These are phyloP conservation scores for Fragum fragum DNA, from an alignment of 2,888 invertebrate genomes.

Conservation along the genomic window DNA sequence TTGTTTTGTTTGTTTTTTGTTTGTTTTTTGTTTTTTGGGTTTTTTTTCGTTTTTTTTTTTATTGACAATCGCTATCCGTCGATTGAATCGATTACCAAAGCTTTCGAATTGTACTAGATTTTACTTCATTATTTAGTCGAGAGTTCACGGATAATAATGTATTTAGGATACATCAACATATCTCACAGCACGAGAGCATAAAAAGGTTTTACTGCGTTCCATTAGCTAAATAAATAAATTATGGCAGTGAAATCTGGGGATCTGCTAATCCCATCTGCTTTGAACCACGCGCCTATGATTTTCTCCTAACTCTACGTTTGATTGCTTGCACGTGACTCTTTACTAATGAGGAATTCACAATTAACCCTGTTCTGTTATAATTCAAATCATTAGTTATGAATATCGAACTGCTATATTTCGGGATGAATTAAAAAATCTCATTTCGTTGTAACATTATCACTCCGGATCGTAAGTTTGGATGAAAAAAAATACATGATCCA, in stretches of 20 bases:
- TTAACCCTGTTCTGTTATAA: not conserved
- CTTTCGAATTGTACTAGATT: not conserved
- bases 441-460: too few species aligned
- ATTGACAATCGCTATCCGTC: too few species aligned
- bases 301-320: slow-evolving; percentile 18
- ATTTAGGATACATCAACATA: slow-evolving; percentile 19
- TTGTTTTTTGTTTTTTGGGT: too few species aligned
- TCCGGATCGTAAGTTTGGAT: too few species aligned
- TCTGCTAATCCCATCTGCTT: slow-evolving; percentile 36
- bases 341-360: slow-evolving; percentile 11
- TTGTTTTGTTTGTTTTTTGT: too few species aligned
- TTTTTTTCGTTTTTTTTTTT: too few species aligned
- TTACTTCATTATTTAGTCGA: too few species aligned
- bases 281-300: slow-evolving; percentile 38
- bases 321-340: slow-evolving; percentile 29
- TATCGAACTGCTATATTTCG: too few species aligned
- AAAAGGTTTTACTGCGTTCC: slow-evolving; percentile 45
- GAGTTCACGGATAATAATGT: not conserved
- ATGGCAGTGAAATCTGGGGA: slow-evolving; percentile 26
- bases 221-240: slow-evolving; percentile 59
- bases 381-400: too few species aligned
- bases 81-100: too few species aligned
- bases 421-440: too few species aligned
- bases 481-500: too few species aligned
- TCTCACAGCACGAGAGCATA: slow-evolving; percentile 41